Evolutionary conservation across 2,113 vertebrate genomes (phyloP), one percentile per base, ranked within the genome.

Genomic region (Notarius quadriscutis): DNA sequence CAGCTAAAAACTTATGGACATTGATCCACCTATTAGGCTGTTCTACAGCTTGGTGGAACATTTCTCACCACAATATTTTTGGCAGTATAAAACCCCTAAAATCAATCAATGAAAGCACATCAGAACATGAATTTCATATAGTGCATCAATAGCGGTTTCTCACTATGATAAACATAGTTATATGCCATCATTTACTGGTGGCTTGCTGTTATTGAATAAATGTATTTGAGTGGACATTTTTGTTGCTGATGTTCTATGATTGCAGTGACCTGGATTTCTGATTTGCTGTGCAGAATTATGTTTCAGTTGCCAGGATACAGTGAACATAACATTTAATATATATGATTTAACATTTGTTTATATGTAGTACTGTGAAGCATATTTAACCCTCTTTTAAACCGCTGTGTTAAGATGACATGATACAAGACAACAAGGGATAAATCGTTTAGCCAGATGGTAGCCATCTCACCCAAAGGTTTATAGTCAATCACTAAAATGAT

Each of bases 1-100:
- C 20, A 58, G 50, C 63, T 60, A 20, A 74, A 75, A 85, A 85
- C 22, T 75, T 78, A 63, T 20, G 27, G 41, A 7, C 17, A 67
- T 86, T 2, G 62, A 86, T 69, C 50, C 25, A n/a, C 81, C 48
- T 77, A 86, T 86, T 81, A 86, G 63, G 63, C 62, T 57, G 50
- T 69, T 57, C 72, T 55, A 65, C 57, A 27, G 41, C 57, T 48
- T 77, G 14, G 48, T 17, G 60, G 34, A 71, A 62, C 2, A 4
- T 48, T 75, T 60, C 25, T 79, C n/a, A 48, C 6, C 8, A 20
- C 41, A 55, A 63, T 55, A 22, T 65, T 84, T 84, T 34, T 10
- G 12, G 10, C 18, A 58, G 27, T 25, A 27, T 41, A 41, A 41
- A 41, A 41, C 4, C 41, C 41, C 5, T 55, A 55, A 55, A 14